Evolutionary conservation across 2,797 vertebrate species (phyloP), one percentile per base, ranked within the genome.

Genomic region (Anomalospiza imberbis): DNA sequence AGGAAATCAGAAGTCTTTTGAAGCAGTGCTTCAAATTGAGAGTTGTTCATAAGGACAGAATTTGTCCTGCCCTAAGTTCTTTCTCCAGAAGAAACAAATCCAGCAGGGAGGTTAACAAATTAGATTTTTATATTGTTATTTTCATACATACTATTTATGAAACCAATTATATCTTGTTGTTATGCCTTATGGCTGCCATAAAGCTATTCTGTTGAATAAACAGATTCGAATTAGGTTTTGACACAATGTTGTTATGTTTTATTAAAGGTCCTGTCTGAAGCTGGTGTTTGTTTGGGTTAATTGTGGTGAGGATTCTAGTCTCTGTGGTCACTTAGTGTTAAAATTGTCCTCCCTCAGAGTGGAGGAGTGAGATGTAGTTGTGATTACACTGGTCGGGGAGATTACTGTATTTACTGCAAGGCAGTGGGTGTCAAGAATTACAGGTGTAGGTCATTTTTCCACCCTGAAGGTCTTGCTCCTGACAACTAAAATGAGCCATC

Each of bases 181-280:
- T 85, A 54, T 61, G 61, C 50, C 57, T 70, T 87, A 50, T 24
- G 62, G 70, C 47, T 92, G 17, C 51, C n/a, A 36, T 89, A 28
- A 79, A 68, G 34, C 83, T 68, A 32, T 88, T 91, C 62, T 88
- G 42, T 76, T 93, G 82, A 84, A 90, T 70, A 93, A 89, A 65
- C 36, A 26, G n/a, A 20, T 75, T 85, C 36, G 45, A 20, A 62
- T 93, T 62, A 66, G 47, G 26, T 34, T 81, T 81, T 86, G 73
- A 71, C 55, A 86, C 38, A 12, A 6, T 68, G n/a, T 81, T 88
- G 16, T 60, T 94, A 82, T 18, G 29, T 91, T 7, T 65, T 88
- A 71, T 75, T 89, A 60, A 88, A 78, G 21, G 22, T 6, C 4
- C 22, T 54, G 20, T 31, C 18, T 77, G 58, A 42, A 61, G 36